A percentile compares a stretch with the other conserved stretches of the same genome.
phyloP scores from a whole-genome alignment of 2,797 vertebrate species.

The Amblyopsis hoosieri region DNA sequence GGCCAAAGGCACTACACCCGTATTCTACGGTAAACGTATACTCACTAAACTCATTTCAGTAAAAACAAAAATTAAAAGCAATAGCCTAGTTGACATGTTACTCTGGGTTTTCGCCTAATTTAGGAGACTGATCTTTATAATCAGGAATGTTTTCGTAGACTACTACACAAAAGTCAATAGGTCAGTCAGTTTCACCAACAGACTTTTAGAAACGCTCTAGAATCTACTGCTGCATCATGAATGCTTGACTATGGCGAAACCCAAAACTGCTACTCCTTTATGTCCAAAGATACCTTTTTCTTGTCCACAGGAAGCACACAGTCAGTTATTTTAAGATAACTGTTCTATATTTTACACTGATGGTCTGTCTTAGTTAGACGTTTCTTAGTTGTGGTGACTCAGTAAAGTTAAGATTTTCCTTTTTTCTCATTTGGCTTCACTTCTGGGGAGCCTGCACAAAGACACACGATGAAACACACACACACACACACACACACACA shows the following conservation, averaged over 20 bases:
- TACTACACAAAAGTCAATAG: too few species aligned
- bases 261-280: slow-evolving; percentile 54
- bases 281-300: slow-evolving; percentile 48
- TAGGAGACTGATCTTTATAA: too few species aligned
- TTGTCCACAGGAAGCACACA: slow-evolving; percentile 35
- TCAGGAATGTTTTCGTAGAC: too few species aligned
- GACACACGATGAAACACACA: slow-evolving; percentile 23
- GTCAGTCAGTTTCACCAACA: too few species aligned
- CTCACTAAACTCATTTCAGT: too few species aligned
- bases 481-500: slow-evolving; percentile 55
- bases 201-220: slow-evolving; percentile 5
- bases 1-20: too few species aligned
- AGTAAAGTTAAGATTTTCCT: slow-evolving; percentile 22
- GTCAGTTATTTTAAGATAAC: slow-evolving; percentile 63
- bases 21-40: too few species aligned
- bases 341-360: slow-evolving; percentile 51
- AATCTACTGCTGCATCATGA: slow-evolving; percentile 39
- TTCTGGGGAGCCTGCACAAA: slow-evolving; percentile 27
- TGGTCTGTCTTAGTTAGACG: slow-evolving; percentile 43
- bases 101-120: too few species aligned
- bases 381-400: slow-evolving; percentile 46
- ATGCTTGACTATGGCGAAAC: slow-evolving; percentile 48
- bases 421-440: slow-evolving; percentile 41
- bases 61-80: too few species aligned
- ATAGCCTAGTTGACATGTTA: too few species aligned